Base-by-base conservation (phyloP, 2,113 vertebrate species). In the Eudyptes chrysolophus region DNA sequence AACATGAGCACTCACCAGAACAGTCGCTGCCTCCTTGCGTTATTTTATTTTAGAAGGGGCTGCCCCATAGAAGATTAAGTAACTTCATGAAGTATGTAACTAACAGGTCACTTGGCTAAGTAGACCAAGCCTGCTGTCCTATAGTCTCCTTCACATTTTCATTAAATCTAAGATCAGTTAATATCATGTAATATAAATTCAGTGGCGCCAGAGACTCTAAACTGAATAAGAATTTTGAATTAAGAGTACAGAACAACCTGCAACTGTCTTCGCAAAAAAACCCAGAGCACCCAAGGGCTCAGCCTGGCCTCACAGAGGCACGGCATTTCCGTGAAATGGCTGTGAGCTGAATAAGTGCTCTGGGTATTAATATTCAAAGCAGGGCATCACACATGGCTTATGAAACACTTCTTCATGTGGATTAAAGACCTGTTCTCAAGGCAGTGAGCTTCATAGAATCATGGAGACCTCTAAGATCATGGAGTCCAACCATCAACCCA, bases 351-450 rank as follows among this genome's bases (percentile, higher is more conserved):
- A 92, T 91, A 88, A 97, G 64, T 7, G 13, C 44, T 80, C 62
- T 90, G 42, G 38, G 22, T 93, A 95, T 95, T 97, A 97, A 95
- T 96, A 94, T 96, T 96, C 95, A 96, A 96, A 97, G 71, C 82
- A 94, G 71, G 75, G 24, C 87, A 94, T 86, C 87, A 51, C 92
- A 71, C 81, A 87, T 22, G 64, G 84, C 94, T 96, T 94, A 91
- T 94, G 92, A 97, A 96, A 95, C 78, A 93, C 82, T 66, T 90
- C 84, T 88, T 89, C 91, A 60, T 88, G 93, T 92, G 79, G 71
- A 96, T 96, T 94, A 96, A 94, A 97, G 93, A 88, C 84, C 46
- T 84, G 51, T 71, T 96, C 71, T 89, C 46, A 74, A 89, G 49
- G 78, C 78, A 93, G 58, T 34, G 51, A 95, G 87, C 66, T 93